Evolutionary conservation across 2,888 invertebrate species (phyloP), one percentile per base, ranked within the genome.

Genomic region (Troilus luridus): DNA sequence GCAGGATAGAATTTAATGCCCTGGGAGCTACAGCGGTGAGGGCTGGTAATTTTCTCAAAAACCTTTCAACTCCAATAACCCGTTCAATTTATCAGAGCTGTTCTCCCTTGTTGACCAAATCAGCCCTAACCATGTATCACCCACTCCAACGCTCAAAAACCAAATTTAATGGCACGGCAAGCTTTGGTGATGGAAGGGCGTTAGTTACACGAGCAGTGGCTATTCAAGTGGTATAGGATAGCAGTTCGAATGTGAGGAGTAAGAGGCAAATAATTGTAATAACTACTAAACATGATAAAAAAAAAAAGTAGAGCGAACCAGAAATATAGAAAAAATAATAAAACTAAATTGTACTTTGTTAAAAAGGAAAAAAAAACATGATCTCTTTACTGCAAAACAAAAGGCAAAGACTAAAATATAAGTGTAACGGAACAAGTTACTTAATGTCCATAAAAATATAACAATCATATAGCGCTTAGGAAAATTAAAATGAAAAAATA

Each of bases 51-150:
- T 89, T 89, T 89, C 89, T 89, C 54, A 89, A 85, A 89, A 89
- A 67, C 89, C 89, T 64, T 89, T 89, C 89, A 64, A 64, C 89
- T 89, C 89, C 89, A 89, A 89, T 89, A 89, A 89, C 89, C 64
- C 62, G 64, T 54, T 89, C 89, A 89, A 89, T 89, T 89, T 89
- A 64, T 89, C 89, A 89, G 60, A 67, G 60, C 89, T 64, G 62
- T 62, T 60, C 62, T 27, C 62, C 41, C 89, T 64, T 89, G 89
- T 89, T 89, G 89, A 89, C 89, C 62, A 64, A 89, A 64, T 89
- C 85, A 85, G 89, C 27, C 56, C 62, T 64, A 89, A 27, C 89
- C 14, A 89, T 56, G 27, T 89, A 89, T 67, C 60, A 89, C 54
- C 89, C 60, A 59, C 59, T 58, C 88, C 88, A 54, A 2, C 77